Base-by-base conservation (phyloP, 2,113 vertebrate genomes). In the Falcunculus frontatus region DNA sequence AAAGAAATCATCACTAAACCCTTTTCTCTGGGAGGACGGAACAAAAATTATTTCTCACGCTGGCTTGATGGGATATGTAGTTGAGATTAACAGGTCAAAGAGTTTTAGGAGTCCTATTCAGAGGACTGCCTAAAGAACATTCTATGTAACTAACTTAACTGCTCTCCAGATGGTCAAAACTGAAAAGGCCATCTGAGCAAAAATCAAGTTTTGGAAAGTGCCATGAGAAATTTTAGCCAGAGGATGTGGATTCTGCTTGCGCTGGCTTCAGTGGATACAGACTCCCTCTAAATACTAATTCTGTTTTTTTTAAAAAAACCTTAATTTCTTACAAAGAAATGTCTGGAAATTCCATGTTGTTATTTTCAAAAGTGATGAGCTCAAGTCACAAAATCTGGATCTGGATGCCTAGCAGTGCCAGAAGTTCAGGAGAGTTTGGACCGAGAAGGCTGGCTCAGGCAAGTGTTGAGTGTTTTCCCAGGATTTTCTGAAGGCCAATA, bases 1-100 rank as follows among this genome's bases (percentile, higher is more conserved):
- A 97, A 96, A 96, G 72, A 97, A 97, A 97, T 96, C 44, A 98
- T 96, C 82, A 87, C 68, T 92, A 87, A 93, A 76, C 55, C 59
- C 67, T 95, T 95, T 95, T 67, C 91, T 84, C 72, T 82, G 44
- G 56, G 72, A 75, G 78, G 64, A 94, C 11, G 13, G 41, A 96
- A 90, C 53, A 95, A 91, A 97, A 94, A 91, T 67, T 41, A 76
- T 95, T 95, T 97, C 84, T 97, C 95, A 95, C 13, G 57, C 90
- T 97, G 93, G 77, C 75, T 97, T 95, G 94, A 86, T 87, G 94
- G 94, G 96, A 95, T 81, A 89, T 84, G 75, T 95, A 94, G 89
- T 92, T 86, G 90, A 82, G 65, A 96, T 81, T 84, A 90, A 81
- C 56, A 90, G 90, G 89, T 94, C 94, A 97, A 89, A 93, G 79